Percentiles rank a stretch among this genome's conserved stretches.
Evolutionary conservation across 2,113 vertebrate species (phyloP).

Genomic region (Glaucidium brasilianum): DNA sequence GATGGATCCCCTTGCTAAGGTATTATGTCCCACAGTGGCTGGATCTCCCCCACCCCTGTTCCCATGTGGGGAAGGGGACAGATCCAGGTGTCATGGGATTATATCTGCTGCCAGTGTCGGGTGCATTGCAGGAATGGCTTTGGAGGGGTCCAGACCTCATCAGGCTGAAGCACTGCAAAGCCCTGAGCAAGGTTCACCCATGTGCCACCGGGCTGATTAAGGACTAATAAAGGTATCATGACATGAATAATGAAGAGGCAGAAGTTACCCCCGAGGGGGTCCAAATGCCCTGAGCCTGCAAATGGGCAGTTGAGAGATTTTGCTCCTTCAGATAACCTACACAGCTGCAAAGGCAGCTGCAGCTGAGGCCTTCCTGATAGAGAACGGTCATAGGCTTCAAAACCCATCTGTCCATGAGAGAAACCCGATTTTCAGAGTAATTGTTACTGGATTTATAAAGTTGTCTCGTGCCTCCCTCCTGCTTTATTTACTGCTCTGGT

Average conservation of each 20-base stretch:
- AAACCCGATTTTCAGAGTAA: background rate
- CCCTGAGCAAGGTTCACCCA: background rate
- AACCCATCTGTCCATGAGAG: background rate
- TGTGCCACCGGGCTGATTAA: background rate
- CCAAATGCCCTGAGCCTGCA: background rate
- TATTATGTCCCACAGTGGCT: accelerated
- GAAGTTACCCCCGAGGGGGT: background rate
- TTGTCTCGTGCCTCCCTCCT: background rate
- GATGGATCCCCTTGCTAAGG: background rate
- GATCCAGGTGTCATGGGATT: background rate
- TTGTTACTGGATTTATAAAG: background rate
- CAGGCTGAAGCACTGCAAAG: background rate
- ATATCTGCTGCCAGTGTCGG: accelerated
- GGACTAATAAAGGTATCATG: background rate
- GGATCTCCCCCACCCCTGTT: background rate
- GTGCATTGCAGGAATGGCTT: background rate
- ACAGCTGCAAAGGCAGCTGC: background rate
- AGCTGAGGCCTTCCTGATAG: background rate
- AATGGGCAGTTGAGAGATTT: background rate
- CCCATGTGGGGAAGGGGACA: background rate
- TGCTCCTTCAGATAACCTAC: background rate
- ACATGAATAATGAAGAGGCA: background rate
- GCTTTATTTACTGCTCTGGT: constrained; percentile 4
- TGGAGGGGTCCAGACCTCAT: background rate
- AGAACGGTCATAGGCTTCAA: background rate